Conservation (phyloP, 2,888 invertebrate genomes). For the Pharmacophagus antenor region DNA sequence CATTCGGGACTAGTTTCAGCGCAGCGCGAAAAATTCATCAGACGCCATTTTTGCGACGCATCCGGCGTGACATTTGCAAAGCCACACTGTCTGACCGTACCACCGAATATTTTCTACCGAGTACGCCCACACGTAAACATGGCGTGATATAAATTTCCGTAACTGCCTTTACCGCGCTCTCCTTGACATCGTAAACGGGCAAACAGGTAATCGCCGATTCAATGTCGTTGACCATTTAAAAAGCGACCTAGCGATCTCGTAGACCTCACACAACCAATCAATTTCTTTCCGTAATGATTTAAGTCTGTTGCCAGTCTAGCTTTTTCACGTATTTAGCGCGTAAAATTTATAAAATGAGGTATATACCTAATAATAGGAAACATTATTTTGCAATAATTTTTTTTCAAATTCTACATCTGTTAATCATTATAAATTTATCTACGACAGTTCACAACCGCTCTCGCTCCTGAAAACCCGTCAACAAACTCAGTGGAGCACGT, state of each 20-base stretch:
- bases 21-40: background rate
- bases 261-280: constrained; percentile 33
- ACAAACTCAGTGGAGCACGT: no score
- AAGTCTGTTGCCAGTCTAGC: constrained; percentile 5
- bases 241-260: constrained; percentile 50
- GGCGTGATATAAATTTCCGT: constrained; percentile 7
- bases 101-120: background rate
- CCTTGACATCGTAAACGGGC: constrained; percentile 53
- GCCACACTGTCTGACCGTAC: constrained; percentile 65
- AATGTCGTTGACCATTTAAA: constrained; percentile 58
- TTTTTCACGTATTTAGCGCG: background rate
- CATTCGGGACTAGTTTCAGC: background rate
- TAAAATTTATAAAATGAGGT: no score
- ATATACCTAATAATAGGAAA: no score
- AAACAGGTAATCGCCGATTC: constrained; percentile 40
- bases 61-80: constrained; percentile 61
- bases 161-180: constrained; percentile 14
- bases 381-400: no score
- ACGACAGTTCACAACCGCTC: no score
- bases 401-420: no score
- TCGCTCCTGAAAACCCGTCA: no score
- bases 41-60: constrained; percentile 34
- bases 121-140: background rate
- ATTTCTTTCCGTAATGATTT: constrained; percentile 40
- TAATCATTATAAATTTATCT: no score